phyloP scores from a whole-genome alignment of 2,113 vertebrate species.

The Phylloscopus trochiloides region DNA sequence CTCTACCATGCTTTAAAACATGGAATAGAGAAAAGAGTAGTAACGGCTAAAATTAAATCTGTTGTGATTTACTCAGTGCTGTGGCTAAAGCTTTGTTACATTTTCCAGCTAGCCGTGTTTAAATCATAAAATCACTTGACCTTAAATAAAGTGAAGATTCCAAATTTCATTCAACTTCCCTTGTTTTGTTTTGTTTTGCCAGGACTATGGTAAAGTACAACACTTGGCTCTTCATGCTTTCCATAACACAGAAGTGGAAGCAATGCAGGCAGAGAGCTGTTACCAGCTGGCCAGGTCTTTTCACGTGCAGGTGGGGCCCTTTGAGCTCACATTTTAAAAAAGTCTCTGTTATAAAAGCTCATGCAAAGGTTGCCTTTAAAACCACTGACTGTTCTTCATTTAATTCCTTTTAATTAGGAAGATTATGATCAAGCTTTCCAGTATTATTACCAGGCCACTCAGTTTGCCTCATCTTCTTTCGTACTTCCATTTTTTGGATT shows the following conservation, averaged over 20 bases:
- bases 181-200: neutral
- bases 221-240: constrained; percentile 97
- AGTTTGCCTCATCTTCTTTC: constrained; percentile 96
- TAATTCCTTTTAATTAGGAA: constrained; percentile 75
- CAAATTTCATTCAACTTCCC: neutral
- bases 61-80: neutral
- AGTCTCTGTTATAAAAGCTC: neutral
- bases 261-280: constrained; percentile 98
- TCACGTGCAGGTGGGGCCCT: constrained; percentile 87
- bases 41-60: neutral
- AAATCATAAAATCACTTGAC: neutral
- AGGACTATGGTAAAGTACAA: constrained; percentile 99
- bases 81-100: neutral
- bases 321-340: neutral
- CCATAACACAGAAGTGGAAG: constrained; percentile 98
- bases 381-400: neutral
- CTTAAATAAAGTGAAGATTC: neutral
- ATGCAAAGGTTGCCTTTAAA: neutral
- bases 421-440: constrained; percentile 99
- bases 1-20: neutral
- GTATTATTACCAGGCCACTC: constrained; percentile 98
- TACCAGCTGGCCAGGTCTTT: constrained; percentile 97
- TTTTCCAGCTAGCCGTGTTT: neutral
- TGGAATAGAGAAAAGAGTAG: neutral
- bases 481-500: constrained; percentile 97